Base-by-base conservation (phyloP, 2,797 vertebrate species). In the Aphelocoma californica region DNA sequence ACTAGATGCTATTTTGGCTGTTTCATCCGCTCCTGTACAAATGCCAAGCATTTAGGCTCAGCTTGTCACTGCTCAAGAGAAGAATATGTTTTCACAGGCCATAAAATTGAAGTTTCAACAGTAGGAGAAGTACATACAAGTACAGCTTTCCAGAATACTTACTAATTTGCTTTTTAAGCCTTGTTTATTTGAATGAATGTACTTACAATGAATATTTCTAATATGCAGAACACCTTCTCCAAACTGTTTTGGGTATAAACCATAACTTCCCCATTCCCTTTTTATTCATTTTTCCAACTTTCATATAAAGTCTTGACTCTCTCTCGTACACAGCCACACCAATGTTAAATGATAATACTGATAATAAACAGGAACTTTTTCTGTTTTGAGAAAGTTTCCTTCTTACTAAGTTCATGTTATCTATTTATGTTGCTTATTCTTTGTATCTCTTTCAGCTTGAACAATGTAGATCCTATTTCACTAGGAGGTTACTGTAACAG, bases 11-110 rank as follows among this genome's bases (percentile, higher is more conserved):
- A 85, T 94, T 96, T 92, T 87, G 72, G 84, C 79, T 0, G 0
- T 54, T 96, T 94, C 74, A 82, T 70, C 64, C 85, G 78, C 60
- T 93, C 65, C 74, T 95, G 67, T 85, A 88, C 81, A 95, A 92
- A 89, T 85, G 88, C 69, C 91, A 94, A 71, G 40, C 67, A 83
- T 79, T 81, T 84, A 81, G 72, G 45, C 61, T 90, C 54, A 91
- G 58, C 54, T 62, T 81, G 75, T 48, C 69, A 75, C 47, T 89
- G 75, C 51, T 83, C 65, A 83, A 62, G 36, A 83, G 45, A 81
- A 70, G 32, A 77, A 3, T 57, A 91, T 38, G 34, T 54, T 91
- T 92, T 78, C 82, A 86, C 17, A 74, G 88, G 29, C 83, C 62
- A 69, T 70, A 86, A 83, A 92, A 91, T 38, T n/a, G 9, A 91